Evolutionary conservation across 2,113 vertebrate genomes (phyloP).

Genomic region (Erythrocebus patas): DNA sequence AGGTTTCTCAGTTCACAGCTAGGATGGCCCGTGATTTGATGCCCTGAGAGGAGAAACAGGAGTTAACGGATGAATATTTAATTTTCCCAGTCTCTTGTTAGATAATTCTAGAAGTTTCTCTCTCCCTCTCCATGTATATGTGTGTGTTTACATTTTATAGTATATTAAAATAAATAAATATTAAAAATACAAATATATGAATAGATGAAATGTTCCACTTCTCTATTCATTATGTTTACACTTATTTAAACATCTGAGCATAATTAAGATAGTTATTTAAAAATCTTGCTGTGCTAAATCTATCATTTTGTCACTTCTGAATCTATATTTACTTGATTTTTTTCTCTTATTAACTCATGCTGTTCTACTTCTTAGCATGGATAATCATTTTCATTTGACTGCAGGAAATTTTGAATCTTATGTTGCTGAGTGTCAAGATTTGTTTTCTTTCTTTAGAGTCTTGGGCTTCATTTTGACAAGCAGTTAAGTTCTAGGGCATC

Average conservation of each 20-base stretch:
- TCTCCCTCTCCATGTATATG: neutral
- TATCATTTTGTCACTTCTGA: neutral
- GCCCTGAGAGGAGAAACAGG: neutral
- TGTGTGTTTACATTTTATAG: neutral
- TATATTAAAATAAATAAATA: neutral
- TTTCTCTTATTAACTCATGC: neutral
- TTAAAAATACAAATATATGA: neutral
- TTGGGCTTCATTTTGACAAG: neutral
- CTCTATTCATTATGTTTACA: neutral
- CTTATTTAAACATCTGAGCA: neutral
- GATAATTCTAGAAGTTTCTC: neutral
- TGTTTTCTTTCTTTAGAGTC: neutral
- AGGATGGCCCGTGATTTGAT: neutral
- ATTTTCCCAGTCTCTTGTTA: neutral
- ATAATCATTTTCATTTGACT: neutral
- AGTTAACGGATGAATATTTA: neutral
- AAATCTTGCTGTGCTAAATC: neutral
- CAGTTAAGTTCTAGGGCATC: neutral
- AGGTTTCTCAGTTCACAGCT: neutral
- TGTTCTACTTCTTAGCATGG: neutral
- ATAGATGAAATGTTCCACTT: neutral
- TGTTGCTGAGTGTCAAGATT: neutral
- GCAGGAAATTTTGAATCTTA: neutral
- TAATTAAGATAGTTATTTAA: neutral
- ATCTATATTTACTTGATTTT: neutral